Conservation (phyloP, 2,113 vertebrate genomes). For the Euleptes europaea region DNA sequence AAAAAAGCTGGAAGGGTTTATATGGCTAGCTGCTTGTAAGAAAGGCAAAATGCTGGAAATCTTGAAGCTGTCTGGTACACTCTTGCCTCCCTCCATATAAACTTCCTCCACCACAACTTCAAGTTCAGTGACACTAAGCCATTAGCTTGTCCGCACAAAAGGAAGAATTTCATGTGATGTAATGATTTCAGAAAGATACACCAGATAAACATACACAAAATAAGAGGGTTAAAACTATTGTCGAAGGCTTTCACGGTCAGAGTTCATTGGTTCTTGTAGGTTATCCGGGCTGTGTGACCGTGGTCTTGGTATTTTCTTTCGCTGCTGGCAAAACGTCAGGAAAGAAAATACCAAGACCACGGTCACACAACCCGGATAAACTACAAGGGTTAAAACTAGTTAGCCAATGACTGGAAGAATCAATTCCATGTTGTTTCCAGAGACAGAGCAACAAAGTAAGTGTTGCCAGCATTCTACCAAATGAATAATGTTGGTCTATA, state of each 20-base stretch:
- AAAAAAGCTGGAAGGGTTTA: not conserved
- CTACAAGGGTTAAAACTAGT: too few relatives aligned
- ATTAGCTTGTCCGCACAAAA: not conserved
- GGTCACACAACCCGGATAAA: too few relatives aligned
- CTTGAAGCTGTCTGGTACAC: not conserved
- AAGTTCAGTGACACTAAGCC: not conserved
- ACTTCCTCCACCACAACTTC: not conserved
- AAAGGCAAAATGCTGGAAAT: not conserved
- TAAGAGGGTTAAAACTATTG: not conserved
- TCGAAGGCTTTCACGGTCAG: too few relatives aligned
- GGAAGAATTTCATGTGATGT: not conserved
- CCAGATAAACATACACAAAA: not conserved
- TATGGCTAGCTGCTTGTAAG: not conserved
- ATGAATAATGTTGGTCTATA: not conserved
- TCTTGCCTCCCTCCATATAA: not conserved
- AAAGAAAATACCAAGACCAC: too few relatives aligned
- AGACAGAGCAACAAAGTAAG: not conserved
- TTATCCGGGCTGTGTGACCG: too few relatives aligned
- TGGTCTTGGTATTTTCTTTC: too few relatives aligned
- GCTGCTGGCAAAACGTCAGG: too few relatives aligned
- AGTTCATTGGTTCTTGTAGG: too few relatives aligned
- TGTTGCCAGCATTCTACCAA: not conserved
- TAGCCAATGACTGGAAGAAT: not conserved
- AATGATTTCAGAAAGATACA: not conserved
- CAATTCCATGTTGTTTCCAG: not conserved